A percentile compares a stretch with the other conserved stretches of the same genome.
Evolutionary conservation across 92 coral and sea anemone genomes (phyloP).

Genomic region (Phenganax subtilis): DNA sequence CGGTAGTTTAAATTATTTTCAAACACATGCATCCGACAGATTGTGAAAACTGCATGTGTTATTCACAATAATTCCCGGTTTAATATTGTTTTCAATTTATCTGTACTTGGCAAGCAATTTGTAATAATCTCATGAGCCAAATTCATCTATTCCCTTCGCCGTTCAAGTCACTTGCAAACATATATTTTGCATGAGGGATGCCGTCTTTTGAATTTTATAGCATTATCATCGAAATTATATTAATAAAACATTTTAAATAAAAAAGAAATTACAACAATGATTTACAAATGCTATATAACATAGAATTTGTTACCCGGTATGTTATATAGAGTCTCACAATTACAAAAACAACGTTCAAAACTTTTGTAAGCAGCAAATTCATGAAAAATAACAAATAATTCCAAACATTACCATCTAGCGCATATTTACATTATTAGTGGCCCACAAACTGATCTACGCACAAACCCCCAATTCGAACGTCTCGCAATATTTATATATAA

Average conservation of each 20-base stretch:
- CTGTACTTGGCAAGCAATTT: neutral
- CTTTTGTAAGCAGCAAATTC: constrained; percentile 12
- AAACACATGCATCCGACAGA: constrained; percentile 10
- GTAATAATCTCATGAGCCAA: neutral
- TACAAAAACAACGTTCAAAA: neutral
- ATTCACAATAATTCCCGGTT: neutral
- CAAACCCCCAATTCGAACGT: neutral
- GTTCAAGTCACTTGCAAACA: neutral
- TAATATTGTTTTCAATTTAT: constrained; percentile 5
- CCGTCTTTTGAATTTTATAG: neutral
- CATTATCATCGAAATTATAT: neutral
- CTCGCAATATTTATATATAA: neutral
- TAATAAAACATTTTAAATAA: neutral
- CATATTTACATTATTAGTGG: constrained; percentile 2
- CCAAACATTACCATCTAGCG: constrained; percentile 5
- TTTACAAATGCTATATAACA: constrained; percentile 5
- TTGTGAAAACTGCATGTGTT: constrained; percentile 12
- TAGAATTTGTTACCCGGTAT: neutral
- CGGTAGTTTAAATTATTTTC: constrained; percentile 4
- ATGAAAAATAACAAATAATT: neutral
- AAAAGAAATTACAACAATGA: constrained; percentile 1
- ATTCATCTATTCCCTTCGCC: neutral
- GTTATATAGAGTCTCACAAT: constrained; percentile 3
- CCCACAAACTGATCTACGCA: constrained; percentile 3
- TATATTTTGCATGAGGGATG: neutral